phyloP scores from a whole-genome alignment of 2,797 vertebrate genomes.

The Channallabes apus region DNA sequence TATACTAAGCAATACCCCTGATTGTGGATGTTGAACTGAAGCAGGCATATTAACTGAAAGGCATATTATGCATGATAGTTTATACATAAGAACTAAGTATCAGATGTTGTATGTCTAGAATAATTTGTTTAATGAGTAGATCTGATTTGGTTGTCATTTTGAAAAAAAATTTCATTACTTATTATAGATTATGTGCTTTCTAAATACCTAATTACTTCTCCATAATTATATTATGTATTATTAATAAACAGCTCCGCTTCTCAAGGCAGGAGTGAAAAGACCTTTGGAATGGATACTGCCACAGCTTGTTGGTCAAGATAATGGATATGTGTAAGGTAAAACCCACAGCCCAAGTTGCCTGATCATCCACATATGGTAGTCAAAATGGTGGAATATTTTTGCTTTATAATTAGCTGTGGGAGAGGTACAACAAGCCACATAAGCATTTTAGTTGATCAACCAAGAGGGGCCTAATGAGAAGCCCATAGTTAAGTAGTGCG shows the following conservation, averaged over 20 bases:
- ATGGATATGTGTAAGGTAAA: background rate
- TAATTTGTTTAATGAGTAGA: background rate
- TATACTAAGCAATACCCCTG: conserved; percentile 8
- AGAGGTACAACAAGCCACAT: background rate
- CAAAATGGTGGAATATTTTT: background rate
- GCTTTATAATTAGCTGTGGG: background rate
- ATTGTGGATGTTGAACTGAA: background rate
- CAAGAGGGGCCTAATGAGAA: background rate
- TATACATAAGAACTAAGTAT: background rate
- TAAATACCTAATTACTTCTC: background rate
- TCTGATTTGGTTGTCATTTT: background rate
- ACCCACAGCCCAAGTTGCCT: background rate
- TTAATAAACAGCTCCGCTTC: background rate
- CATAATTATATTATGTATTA: background rate
- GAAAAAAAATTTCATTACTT: too few relatives aligned
- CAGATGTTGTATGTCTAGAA: background rate
- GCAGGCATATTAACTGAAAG: background rate
- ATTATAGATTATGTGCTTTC: too few relatives aligned
- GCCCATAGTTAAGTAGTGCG: background rate
- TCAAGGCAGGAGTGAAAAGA: background rate
- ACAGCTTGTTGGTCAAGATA: background rate
- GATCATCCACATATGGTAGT: background rate
- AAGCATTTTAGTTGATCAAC: background rate
- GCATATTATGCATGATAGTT: background rate
- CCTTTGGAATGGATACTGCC: background rate